A percentile compares a stretch with the other conserved stretches of the same genome.
These are phyloP conservation scores for Exaiptasia diaphana DNA, from an alignment of 64 coral and sea anemone species.

Conservation along the genomic window DNA sequence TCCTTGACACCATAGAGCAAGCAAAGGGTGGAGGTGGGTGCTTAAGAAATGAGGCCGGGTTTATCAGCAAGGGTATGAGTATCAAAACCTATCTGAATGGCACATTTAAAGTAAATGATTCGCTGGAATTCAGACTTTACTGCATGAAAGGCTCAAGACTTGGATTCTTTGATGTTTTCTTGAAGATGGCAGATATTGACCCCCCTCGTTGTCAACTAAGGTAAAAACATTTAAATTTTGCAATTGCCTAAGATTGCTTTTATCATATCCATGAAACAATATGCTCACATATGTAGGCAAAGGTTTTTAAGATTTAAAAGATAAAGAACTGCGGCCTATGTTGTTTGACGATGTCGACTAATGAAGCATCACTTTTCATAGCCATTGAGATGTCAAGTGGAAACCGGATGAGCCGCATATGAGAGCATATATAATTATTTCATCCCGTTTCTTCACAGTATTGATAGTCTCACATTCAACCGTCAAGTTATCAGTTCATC, in stretches of 20 bases:
- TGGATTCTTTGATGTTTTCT: neutral
- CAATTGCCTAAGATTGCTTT: no score
- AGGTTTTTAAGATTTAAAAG: no score
- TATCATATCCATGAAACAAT: no score
- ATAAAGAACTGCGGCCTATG: no score
- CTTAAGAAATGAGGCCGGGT: neutral
- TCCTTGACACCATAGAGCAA: neutral
- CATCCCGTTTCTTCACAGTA: no score
- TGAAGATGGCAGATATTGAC: slow-evolving; percentile 2
- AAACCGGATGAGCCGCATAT: no score
- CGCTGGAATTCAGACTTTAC: neutral
- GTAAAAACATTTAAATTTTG: no score
- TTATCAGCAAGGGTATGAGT: neutral
- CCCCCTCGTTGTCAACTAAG: neutral
- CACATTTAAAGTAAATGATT: neutral
- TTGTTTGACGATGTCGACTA: no score
- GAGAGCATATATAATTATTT: no score
- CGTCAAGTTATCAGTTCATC: neutral
- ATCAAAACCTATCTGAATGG: neutral
- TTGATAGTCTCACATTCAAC: neutral
- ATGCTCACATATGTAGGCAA: no score
- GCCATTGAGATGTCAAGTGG: no score
- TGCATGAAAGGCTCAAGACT: neutral
- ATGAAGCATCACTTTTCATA: no score
- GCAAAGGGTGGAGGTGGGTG: neutral